phyloP scores from a whole-genome alignment of 2,888 invertebrate genomes.

The Rhagophthalmus giganteus region DNA sequence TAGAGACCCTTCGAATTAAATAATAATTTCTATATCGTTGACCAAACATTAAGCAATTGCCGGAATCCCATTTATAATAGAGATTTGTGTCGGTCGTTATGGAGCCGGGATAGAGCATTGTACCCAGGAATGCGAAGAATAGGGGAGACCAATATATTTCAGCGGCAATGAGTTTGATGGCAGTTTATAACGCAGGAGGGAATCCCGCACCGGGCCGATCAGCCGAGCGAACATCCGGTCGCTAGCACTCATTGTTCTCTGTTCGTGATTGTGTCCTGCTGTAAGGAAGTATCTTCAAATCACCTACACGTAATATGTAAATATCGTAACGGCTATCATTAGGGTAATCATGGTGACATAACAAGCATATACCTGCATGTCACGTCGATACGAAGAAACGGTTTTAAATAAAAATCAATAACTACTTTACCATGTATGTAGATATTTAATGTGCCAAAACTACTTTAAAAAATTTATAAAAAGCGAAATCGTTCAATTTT shows the following conservation, averaged over 20 bases:
- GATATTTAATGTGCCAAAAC: too few species aligned
- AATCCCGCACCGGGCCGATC: conserved; percentile 46
- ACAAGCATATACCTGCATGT: too few species aligned
- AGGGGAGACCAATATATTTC: conserved; percentile 47
- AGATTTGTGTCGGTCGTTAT: conserved; percentile 37
- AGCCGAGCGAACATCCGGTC: conserved; percentile 50
- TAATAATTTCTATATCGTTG: conserved; percentile 50
- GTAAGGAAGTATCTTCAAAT: conserved; percentile 22
- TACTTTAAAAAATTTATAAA: too few species aligned
- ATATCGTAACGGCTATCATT: too few species aligned
- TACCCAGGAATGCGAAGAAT: conserved; percentile 44
- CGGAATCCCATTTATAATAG: conserved; percentile 44
- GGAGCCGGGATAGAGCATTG: conserved; percentile 34
- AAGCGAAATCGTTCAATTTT: too few species aligned
- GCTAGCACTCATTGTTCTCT: conserved; percentile 44
- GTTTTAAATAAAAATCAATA: too few species aligned
- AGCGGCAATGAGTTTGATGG: conserved; percentile 46
- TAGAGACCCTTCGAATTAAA: conserved; percentile 39
- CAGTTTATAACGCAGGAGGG: conserved; percentile 42
- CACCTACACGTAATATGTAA: conserved; percentile 8
- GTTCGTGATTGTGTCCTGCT: conserved; percentile 27
- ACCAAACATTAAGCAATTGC: conserved; percentile 48
- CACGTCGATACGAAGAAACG: too few species aligned
- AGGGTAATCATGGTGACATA: too few species aligned
- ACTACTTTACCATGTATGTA: too few species aligned